A percentile compares a stretch with the other conserved stretches of the same genome.
phyloP scores from a whole-genome alignment of 1,140 invertebrate species.

The Drosophila varians region DNA sequence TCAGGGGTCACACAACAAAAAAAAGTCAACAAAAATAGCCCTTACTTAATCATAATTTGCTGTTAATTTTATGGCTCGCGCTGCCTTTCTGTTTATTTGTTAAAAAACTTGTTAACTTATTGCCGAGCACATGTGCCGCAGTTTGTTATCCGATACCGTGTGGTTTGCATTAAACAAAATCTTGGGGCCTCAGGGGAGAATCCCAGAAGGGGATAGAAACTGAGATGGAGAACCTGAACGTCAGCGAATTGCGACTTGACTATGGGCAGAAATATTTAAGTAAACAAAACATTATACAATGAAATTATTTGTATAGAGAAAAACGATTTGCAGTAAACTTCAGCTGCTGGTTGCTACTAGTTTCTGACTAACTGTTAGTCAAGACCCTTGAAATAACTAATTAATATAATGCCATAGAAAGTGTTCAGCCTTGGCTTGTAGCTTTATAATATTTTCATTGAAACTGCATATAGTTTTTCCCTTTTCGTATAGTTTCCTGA shows the following conservation, averaged over 20 bases:
- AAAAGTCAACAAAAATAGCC: slow-evolving; percentile 14
- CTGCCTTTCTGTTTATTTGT: slow-evolving; percentile 24
- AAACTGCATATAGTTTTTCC: not conserved
- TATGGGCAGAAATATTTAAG: slow-evolving; percentile 18
- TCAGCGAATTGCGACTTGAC: slow-evolving; percentile 28
- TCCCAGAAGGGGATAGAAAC: not conserved
- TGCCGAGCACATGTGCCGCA: slow-evolving; percentile 31
- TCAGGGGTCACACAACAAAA: slow-evolving; percentile 32
- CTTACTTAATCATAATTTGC: slow-evolving; percentile 13
- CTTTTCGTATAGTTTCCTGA: slow-evolving; percentile 6
- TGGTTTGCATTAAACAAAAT: slow-evolving; percentile 25
- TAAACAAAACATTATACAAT: not conserved
- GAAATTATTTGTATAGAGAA: slow-evolving; percentile 8
- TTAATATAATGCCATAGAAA: slow-evolving; percentile 4
- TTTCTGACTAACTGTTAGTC: slow-evolving; percentile 9
- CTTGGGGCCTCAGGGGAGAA: not conserved
- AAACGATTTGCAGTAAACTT: not conserved
- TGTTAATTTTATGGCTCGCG: slow-evolving; percentile 18
- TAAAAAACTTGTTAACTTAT: slow-evolving; percentile 34
- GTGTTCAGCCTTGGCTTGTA: not conserved
- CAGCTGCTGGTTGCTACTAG: not conserved
- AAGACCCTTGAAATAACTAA: slow-evolving; percentile 2
- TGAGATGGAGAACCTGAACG: slow-evolving; percentile 4
- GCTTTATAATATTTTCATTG: not conserved
- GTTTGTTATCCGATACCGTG: slow-evolving; percentile 41